phyloP scores from a whole-genome alignment of 2,113 vertebrate species.

The Tragelaphus strepsiceros region DNA sequence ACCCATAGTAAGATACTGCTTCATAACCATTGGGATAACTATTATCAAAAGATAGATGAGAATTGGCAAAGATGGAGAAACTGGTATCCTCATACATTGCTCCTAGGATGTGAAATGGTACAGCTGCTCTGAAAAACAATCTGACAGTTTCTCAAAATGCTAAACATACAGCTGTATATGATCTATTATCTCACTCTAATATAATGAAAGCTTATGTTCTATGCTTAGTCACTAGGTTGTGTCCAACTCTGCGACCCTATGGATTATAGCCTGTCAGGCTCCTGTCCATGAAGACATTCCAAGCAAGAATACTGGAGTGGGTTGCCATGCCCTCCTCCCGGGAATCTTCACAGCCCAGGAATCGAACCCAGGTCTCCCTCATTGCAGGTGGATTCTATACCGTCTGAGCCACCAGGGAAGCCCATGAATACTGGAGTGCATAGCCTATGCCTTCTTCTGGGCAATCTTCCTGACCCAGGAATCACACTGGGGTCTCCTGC shows the following conservation, averaged over 20 bases:
- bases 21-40: not conserved
- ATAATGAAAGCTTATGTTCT: not conserved
- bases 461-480: not conserved
- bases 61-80: not conserved
- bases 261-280: not conserved
- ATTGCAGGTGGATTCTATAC: not conserved
- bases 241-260: accelerated
- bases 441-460: not conserved
- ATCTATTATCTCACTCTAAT: not conserved
- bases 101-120: not conserved
- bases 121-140: not conserved
- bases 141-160: not conserved
- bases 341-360: not conserved
- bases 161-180: not conserved
- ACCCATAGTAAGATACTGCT: not conserved
- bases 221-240: not conserved
- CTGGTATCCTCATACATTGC: not conserved
- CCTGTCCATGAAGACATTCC: not conserved
- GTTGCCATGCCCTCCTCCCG: not conserved
- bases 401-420: not conserved
- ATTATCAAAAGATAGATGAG: not conserved
- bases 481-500: not conserved
- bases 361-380: not conserved
- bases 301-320: not conserved
- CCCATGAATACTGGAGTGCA: not conserved